Evolutionary conservation across 2,113 vertebrate genomes (phyloP).

Genomic region (Cariama cristata): DNA sequence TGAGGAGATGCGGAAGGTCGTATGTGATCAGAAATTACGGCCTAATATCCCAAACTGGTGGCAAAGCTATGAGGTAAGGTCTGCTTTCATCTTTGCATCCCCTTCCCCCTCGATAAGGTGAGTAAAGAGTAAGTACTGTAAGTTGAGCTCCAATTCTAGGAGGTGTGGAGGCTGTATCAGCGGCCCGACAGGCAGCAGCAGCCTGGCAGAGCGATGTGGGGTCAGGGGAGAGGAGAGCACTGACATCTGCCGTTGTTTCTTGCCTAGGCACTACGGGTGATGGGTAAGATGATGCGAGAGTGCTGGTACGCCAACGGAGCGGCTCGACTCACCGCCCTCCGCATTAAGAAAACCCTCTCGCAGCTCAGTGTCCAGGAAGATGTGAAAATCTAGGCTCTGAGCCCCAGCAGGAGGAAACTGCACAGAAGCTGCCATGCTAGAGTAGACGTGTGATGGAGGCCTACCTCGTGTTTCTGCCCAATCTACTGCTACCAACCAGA

Average conservation of each 20-base stretch:
- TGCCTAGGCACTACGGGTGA: conserved; percentile 89
- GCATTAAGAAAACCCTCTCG: conserved; percentile 98
- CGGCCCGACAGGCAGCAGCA: not conserved
- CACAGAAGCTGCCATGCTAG: conserved; percentile 69
- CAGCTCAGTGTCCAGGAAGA: conserved; percentile 98
- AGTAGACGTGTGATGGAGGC: conserved; percentile 69
- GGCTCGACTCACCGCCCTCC: conserved; percentile 91
- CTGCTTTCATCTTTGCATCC: not conserved
- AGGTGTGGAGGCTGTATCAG: fast-evolving
- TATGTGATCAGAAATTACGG: conserved; percentile 96
- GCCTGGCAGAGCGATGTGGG: fast-evolving
- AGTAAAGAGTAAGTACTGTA: not conserved
- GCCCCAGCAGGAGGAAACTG: conserved; percentile 59
- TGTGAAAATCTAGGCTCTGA: conserved; percentile 87
- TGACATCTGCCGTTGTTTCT: not conserved
- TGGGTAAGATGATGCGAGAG: conserved; percentile 99
- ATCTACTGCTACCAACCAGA: conserved; percentile 69
- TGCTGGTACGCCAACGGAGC: conserved; percentile 98
- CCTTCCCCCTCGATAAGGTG: fast-evolving
- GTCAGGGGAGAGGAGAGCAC: not conserved
- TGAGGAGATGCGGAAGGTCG: conserved; percentile 98
- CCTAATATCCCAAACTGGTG: conserved; percentile 99
- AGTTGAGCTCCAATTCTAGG: not conserved
- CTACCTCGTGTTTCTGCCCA: conserved; percentile 85
- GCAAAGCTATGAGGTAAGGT: conserved; percentile 95